Conservation (phyloP, 2,113 vertebrate species). For the Entelurus aequoreus region DNA sequence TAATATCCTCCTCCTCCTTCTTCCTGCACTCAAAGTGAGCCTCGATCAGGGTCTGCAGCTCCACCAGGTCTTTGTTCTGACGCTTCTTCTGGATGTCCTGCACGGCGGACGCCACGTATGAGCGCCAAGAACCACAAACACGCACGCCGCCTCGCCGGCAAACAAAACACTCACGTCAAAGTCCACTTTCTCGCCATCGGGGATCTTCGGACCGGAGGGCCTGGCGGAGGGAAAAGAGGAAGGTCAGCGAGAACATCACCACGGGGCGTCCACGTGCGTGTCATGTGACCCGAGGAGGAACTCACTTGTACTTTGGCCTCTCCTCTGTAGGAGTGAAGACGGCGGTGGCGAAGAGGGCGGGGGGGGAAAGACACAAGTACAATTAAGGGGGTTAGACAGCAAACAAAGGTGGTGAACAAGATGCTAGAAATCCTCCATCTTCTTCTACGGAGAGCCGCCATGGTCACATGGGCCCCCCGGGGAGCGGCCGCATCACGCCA, state of each 20-base stretch:
- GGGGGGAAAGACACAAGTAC: conserved; percentile 51
- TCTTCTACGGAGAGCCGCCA: conserved; percentile 37
- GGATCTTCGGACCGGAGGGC: conserved; percentile 90
- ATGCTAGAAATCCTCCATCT: no score
- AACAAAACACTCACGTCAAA: conserved; percentile 86
- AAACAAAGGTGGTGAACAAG: conserved; percentile 7
- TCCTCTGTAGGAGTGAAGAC: conserved; percentile 73
- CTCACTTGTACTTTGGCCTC: conserved; percentile 92
- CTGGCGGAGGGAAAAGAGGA: conserved; percentile 49
- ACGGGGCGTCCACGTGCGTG: conserved; percentile 3
- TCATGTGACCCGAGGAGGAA: conserved; percentile 29
- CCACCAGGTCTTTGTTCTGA: conserved; percentile 94
- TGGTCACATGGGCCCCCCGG: background rate
- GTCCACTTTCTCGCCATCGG: conserved; percentile 97
- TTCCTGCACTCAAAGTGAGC: conserved; percentile 91
- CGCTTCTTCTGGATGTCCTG: conserved; percentile 99
- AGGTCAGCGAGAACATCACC: background rate
- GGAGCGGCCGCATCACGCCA: conserved; percentile 54
- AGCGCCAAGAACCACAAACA: no score
- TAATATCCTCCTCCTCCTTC: conserved; percentile 95
- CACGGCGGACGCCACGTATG: background rate
- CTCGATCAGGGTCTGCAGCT: conserved; percentile 94
- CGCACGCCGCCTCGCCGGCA: background rate
- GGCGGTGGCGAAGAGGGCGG: conserved; percentile 40
- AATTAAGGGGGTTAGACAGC: conserved; percentile 62